Percentiles rank a stretch among this genome's conserved stretches.
Conservation (phyloP, 2,113 vertebrate genomes). For the Neopipo cinnamomea region DNA sequence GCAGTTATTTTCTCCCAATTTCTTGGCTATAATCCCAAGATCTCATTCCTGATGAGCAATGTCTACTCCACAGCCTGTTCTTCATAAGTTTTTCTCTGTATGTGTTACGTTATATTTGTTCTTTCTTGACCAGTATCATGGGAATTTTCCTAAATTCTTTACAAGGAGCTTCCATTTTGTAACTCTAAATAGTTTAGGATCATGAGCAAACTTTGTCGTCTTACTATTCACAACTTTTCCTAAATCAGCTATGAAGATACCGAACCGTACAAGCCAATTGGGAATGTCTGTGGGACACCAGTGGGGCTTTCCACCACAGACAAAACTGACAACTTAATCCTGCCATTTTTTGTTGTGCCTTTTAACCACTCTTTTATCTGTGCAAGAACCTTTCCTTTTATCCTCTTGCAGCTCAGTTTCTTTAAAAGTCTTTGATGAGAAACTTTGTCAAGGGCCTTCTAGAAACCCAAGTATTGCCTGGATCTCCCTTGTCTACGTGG, state of each 20-base stretch:
- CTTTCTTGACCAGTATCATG: neutral
- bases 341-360: neutral
- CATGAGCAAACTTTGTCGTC: neutral
- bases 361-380: constrained; percentile 44
- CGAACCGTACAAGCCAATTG: neutral
- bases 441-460: constrained; percentile 7
- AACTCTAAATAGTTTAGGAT: neutral
- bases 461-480: neutral
- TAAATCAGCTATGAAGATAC: neutral
- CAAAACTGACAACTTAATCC: constrained; percentile 41
- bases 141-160: neutral
- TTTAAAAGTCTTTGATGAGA: constrained; percentile 43
- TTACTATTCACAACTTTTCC: neutral
- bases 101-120: neutral
- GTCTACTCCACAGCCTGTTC: neutral
- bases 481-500: neutral
- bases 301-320: neutral
- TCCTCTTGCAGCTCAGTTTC: neutral
- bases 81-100: neutral
- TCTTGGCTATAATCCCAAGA: neutral
- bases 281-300: neutral
- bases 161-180: neutral
- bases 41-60: neutral
- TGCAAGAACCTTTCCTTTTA: constrained; percentile 27
- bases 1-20: neutral